phyloP scores from a whole-genome alignment of 1,140 invertebrate species.

The Nilaparvata lugens region DNA sequence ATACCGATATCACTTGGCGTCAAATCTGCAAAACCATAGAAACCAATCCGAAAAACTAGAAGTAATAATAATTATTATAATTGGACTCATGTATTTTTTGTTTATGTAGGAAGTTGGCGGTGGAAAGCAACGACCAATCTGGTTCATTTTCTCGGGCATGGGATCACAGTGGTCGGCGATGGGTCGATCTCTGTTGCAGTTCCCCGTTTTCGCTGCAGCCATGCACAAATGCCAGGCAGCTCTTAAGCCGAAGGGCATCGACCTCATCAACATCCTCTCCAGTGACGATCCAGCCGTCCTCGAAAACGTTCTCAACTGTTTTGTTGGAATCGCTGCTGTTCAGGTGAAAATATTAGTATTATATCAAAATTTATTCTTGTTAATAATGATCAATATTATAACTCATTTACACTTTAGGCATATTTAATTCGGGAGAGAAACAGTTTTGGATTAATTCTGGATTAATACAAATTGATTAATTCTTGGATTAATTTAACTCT shows the following conservation, averaged over 20 bases:
- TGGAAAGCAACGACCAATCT: slow-evolving; percentile 56
- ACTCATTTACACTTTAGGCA: too few relatives aligned
- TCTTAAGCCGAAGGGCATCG: slow-evolving; percentile 45
- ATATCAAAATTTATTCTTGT: too few relatives aligned
- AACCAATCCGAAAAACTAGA: too few relatives aligned
- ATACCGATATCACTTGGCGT: too few relatives aligned
- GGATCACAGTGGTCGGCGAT: slow-evolving; percentile 56
- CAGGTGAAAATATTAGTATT: slow-evolving; percentile 44
- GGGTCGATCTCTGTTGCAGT: slow-evolving; percentile 47
- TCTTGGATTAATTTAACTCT: too few relatives aligned
- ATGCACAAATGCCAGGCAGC: slow-evolving; percentile 46
- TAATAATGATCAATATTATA: too few relatives aligned
- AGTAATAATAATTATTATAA: too few relatives aligned
- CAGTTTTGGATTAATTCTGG: too few relatives aligned
- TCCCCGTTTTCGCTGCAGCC: slow-evolving; percentile 55
- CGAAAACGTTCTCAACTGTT: slow-evolving; percentile 51
- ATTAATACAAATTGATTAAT: too few relatives aligned
- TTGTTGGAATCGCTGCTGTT: slow-evolving; percentile 68
- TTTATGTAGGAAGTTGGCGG: slow-evolving; percentile 37
- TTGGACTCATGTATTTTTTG: too few relatives aligned
- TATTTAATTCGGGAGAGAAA: too few relatives aligned
- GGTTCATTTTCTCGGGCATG: slow-evolving; percentile 64
- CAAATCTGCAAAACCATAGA: too few relatives aligned
- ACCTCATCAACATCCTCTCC: slow-evolving; percentile 51
- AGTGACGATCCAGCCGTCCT: slow-evolving; percentile 46